These are phyloP conservation scores for Pseudomugil gertrudae DNA, from an alignment of 2,797 vertebrate genomes.

Conservation along the genomic window DNA sequence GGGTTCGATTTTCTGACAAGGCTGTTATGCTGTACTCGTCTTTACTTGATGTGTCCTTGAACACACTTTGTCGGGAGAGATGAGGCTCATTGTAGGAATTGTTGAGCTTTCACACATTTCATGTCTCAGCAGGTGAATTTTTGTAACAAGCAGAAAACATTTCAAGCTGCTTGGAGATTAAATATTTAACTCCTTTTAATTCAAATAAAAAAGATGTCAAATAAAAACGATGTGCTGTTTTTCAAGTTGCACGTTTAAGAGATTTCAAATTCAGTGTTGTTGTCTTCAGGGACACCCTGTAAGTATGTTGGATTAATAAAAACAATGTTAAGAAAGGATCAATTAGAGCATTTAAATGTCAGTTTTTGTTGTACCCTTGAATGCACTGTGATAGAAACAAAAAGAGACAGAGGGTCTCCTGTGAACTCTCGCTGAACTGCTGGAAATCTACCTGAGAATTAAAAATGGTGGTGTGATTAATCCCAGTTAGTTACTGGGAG, in stretches of 20 bases:
- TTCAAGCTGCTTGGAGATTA: not conserved
- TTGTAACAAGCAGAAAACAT: not conserved
- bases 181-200: constrained; percentile 1
- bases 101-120: constrained; percentile 2
- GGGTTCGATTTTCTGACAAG: constrained; percentile 20
- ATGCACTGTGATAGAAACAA: constrained; percentile 11
- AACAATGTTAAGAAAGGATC: not conserved
- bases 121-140: not conserved
- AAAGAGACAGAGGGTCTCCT: not conserved
- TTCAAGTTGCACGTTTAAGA: not conserved
- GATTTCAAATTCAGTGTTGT: not conserved
- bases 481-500: not conserved
- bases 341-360: not conserved
- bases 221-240: not conserved
- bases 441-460: not conserved
- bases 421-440: not conserved
- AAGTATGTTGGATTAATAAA: not conserved
- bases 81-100: not conserved
- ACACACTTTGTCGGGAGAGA: constrained; percentile 19
- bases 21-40: not conserved
- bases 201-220: not conserved
- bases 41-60: constrained; percentile 21
- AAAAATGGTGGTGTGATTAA: not conserved
- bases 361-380: constrained; percentile 18
- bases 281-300: not conserved